Base-by-base conservation (phyloP, 2,888 invertebrate species). In the Bugula neritina region DNA sequence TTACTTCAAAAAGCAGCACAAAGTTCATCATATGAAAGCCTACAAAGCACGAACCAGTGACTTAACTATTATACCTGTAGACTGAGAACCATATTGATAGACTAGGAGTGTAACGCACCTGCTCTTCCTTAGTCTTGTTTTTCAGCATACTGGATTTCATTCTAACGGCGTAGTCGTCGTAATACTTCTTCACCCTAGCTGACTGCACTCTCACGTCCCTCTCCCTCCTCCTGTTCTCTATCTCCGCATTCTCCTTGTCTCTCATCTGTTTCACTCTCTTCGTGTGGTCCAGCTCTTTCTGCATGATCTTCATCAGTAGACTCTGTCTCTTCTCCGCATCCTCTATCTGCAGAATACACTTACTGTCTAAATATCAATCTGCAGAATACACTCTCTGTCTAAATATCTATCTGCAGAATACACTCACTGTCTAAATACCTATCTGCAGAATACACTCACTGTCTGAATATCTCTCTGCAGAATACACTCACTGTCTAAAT, bases 161-260 rank as follows among this genome's bases (percentile, higher is more conserved):
- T 58, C 81, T 75, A 27, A 82, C 79, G 71, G 81, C 79, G 73
- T 80, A 84, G 35, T 84, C 83, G 74, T 84, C 80, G 74, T 83
- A 84, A 73, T 84, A 84, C 54, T 78, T 77, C 5, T 82, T 74
- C 1, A 80, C 79, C 31, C 81, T 75, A 1, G 82, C 82, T 1
- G 82, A 80, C 78, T 83, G 81, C 71, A 79, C 76, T 5, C 83
- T 77, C 72, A 80, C 79, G 73, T 84, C 83, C 69, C 82, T 78
- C n/a, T 81, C 71, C 71, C 78, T 77, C 71, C 81, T 80, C 54
- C 77, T 78, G 23, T 3, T 43, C 23, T 34, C 35, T 23, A 63
- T 55, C 1, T 55, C 57, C 10, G 54, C 55, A 27, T 71, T 57
- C 63, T 72, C 54, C 23, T 27, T 54, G 17, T 23, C 35, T 31